phyloP scores from a whole-genome alignment of 2,113 vertebrate species.

The Colistium nudipinnis region DNA sequence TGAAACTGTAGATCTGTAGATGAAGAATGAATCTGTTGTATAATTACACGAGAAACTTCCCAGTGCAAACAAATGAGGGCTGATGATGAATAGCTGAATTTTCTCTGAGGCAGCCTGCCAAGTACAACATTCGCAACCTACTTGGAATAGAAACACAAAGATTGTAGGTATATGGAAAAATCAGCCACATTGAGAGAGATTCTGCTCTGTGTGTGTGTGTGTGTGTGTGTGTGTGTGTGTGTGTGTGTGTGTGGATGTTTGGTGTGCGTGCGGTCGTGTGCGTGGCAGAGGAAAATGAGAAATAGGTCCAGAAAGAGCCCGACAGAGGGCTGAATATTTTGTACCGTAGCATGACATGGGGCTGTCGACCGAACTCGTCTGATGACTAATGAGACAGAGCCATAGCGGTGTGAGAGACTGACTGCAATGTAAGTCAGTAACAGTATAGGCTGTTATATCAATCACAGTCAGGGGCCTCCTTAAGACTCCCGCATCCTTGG shows the following conservation, averaged over 20 bases:
- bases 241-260: slow-evolving; percentile 5
- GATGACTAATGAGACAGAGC: slow-evolving; percentile 22
- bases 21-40: slow-evolving; percentile 38
- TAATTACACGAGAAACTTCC: slow-evolving; percentile 50
- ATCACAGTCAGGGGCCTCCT: slow-evolving; percentile 70
- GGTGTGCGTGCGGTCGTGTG: too few relatives aligned
- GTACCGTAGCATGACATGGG: slow-evolving; percentile 5
- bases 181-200: slow-evolving; percentile 12
- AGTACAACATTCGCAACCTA: slow-evolving; percentile 22
- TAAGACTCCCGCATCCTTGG: slow-evolving; percentile 61
- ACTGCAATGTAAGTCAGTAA: slow-evolving; percentile 67
- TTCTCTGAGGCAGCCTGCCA: slow-evolving; percentile 12
- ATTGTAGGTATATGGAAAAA: slow-evolving; percentile 13
- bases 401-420: slow-evolving; percentile 34
- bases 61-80: slow-evolving; percentile 26
- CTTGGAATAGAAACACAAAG: neutral
- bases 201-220: slow-evolving; percentile 2
- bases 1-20: slow-evolving; percentile 48
- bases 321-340: neutral
- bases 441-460: slow-evolving; percentile 61
- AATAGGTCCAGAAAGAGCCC: slow-evolving; percentile 7
- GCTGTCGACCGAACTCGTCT: slow-evolving; percentile 32
- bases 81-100: slow-evolving; percentile 29
- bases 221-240: neutral
- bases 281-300: slow-evolving; percentile 36